Conservation (phyloP, 2,888 invertebrate species). For the Smittia aterrima region DNA sequence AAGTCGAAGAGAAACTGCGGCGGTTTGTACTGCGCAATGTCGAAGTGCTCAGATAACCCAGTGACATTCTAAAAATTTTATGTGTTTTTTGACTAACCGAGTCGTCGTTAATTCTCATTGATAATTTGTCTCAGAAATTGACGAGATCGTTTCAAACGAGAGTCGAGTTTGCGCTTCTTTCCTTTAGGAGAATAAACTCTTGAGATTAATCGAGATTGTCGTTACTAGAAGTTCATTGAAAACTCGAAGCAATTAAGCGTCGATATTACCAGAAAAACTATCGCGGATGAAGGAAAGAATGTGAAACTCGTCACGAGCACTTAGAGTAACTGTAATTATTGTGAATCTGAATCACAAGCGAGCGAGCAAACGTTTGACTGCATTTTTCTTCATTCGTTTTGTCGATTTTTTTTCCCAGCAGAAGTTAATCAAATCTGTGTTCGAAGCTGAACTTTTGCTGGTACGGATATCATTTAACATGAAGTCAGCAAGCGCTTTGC, state of each 20-base stretch:
- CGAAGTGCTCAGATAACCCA: neutral
- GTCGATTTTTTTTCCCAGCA: constrained; percentile 1
- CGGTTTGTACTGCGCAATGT: neutral
- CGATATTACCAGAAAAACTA: constrained; percentile 12
- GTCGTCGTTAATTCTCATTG: too few species aligned
- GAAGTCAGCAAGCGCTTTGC: neutral
- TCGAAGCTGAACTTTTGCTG: constrained; percentile 17
- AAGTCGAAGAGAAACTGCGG: constrained; percentile 1
- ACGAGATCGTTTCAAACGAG: too few species aligned
- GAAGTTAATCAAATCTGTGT: constrained; percentile 1
- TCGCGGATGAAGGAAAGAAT: neutral
- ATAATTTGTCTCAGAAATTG: too few species aligned
- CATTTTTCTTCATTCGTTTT: constrained; percentile 22
- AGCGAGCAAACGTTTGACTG: neutral
- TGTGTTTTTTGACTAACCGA: too few species aligned
- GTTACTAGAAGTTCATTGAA: constrained; percentile 27
- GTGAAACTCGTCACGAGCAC: constrained; percentile 30
- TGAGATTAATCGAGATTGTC: constrained; percentile 30
- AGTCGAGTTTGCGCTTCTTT: too few species aligned
- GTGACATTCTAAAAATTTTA: too few species aligned
- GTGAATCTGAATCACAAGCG: constrained; percentile 29
- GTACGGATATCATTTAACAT: neutral
- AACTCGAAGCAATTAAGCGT: constrained; percentile 25
- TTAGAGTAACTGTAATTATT: constrained; percentile 39
- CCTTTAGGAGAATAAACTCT: too few species aligned